These are phyloP conservation scores for Halictus rubicundus DNA, from an alignment of 1,140 invertebrate genomes.

Conservation along the genomic window DNA sequence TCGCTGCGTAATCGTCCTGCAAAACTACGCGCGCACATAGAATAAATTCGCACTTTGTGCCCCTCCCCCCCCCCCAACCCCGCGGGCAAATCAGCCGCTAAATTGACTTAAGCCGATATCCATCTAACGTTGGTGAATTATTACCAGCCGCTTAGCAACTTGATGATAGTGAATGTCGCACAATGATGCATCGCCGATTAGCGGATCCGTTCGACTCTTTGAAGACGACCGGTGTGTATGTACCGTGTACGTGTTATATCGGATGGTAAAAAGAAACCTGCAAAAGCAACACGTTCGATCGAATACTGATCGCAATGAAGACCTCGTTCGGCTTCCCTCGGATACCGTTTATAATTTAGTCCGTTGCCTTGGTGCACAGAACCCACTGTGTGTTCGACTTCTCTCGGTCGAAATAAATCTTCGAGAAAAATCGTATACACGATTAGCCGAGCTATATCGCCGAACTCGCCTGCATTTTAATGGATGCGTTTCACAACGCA, in stretches of 20 bases:
- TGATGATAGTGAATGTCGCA: not conserved
- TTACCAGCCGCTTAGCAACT: not conserved
- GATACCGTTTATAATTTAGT: not conserved
- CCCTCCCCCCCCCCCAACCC: too few relatives aligned
- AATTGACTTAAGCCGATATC: not conserved
- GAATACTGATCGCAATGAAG: slow-evolving; percentile 1
- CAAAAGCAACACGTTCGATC: slow-evolving; percentile 39
- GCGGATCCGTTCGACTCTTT: not conserved
- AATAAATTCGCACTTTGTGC: not conserved
- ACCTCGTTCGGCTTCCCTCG: slow-evolving; percentile 4
- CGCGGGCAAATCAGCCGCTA: not conserved
- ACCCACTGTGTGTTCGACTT: too few relatives aligned
- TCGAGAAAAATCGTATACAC: too few relatives aligned
- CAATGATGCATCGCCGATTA: not conserved
- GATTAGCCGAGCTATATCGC: too few relatives aligned
- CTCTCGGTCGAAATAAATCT: too few relatives aligned
- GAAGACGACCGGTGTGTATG: not conserved
- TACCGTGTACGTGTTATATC: not conserved
- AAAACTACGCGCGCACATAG: not conserved
- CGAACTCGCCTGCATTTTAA: too few relatives aligned
- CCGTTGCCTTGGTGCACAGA: not conserved
- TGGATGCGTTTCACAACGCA: too few relatives aligned
- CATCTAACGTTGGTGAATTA: slow-evolving; percentile 2
- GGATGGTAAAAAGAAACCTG: slow-evolving; percentile 9
- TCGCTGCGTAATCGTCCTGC: not conserved